Conservation (phyloP, 2,888 invertebrate species). For the Sinopyrophorus schimmeli region DNA sequence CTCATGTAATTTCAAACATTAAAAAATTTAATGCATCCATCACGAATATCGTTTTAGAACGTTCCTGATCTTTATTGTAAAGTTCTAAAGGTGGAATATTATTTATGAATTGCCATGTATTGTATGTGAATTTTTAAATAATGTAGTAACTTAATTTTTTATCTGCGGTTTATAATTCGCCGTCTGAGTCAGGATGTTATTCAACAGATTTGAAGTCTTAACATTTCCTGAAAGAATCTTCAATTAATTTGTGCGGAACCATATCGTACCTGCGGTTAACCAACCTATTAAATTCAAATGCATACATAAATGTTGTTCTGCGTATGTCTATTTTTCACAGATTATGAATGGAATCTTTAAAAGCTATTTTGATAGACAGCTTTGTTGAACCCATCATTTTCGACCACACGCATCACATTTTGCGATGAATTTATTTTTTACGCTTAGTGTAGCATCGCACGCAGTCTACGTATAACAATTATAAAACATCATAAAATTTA, state of each 20-base stretch:
- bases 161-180: no score
- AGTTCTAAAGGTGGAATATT: no score
- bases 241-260: constrained; percentile 25
- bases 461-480: constrained; percentile 16
- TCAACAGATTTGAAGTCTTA: constrained; percentile 11
- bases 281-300: constrained; percentile 22
- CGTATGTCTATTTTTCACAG: constrained; percentile 16
- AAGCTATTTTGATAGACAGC: constrained; percentile 23
- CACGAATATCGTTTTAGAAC: no score
- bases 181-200: constrained; percentile 10
- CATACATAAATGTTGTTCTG: constrained; percentile 16
- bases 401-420: constrained; percentile 34
- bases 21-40: no score
- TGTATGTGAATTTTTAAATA: no score
- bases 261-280: constrained; percentile 32
- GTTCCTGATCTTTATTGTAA: no score
- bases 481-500: constrained; percentile 7
- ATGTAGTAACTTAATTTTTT: constrained; percentile 1
- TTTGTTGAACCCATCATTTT: constrained; percentile 30
- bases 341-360: constrained; percentile 16
- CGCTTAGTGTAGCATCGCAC: constrained; percentile 21
- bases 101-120: no score
- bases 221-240: constrained; percentile 21
- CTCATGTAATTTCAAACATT: no score
- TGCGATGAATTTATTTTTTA: constrained; percentile 28